Conservation (phyloP, 2,113 vertebrate genomes). For the Larimichthys crocea region DNA sequence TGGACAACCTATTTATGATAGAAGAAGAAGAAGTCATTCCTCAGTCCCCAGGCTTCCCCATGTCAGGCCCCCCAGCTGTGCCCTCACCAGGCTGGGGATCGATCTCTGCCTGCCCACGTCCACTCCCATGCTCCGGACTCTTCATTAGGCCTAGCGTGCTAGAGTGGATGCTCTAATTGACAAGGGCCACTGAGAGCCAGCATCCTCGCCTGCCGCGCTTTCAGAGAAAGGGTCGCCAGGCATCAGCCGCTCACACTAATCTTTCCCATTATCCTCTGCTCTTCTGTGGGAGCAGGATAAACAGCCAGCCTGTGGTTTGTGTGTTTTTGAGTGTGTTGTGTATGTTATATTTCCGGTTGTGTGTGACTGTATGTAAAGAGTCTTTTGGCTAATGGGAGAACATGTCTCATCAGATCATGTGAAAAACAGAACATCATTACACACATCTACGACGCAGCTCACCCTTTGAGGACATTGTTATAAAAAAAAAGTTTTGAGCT, state of each 20-base stretch:
- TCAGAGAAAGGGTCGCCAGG: slow-evolving; percentile 64
- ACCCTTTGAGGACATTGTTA: not conserved
- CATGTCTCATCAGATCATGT: slow-evolving; percentile 16
- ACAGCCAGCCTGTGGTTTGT: slow-evolving; percentile 52
- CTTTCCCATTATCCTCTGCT: slow-evolving; percentile 77
- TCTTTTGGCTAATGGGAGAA: slow-evolving; percentile 40
- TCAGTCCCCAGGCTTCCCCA: slow-evolving; percentile 65
- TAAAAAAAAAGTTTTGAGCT: not conserved
- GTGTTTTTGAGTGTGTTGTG: slow-evolving; percentile 19
- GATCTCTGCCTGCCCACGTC: slow-evolving; percentile 60
- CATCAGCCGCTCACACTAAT: slow-evolving; percentile 79
- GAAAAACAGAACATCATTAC: slow-evolving; percentile 35
- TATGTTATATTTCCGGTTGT: slow-evolving; percentile 39
- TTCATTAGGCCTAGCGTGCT: slow-evolving; percentile 72
- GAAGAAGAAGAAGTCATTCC: slow-evolving; percentile 31
- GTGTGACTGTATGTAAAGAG: slow-evolving; percentile 9
- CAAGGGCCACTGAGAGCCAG: slow-evolving; percentile 78
- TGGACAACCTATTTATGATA: slow-evolving; percentile 18
- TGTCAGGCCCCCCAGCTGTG: slow-evolving; percentile 42
- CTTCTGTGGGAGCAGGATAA: slow-evolving; percentile 65
- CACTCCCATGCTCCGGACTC: slow-evolving; percentile 57
- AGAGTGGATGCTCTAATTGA: slow-evolving; percentile 75
- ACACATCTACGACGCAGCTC: slow-evolving; percentile 12
- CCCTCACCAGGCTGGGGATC: slow-evolving; percentile 62
- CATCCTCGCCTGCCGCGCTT: slow-evolving; percentile 69